A percentile compares a stretch with the other conserved stretches of the same genome.
Evolutionary conservation across 1,140 invertebrate genomes (phyloP).

Genomic region (Brachystomella parvula): DNA sequence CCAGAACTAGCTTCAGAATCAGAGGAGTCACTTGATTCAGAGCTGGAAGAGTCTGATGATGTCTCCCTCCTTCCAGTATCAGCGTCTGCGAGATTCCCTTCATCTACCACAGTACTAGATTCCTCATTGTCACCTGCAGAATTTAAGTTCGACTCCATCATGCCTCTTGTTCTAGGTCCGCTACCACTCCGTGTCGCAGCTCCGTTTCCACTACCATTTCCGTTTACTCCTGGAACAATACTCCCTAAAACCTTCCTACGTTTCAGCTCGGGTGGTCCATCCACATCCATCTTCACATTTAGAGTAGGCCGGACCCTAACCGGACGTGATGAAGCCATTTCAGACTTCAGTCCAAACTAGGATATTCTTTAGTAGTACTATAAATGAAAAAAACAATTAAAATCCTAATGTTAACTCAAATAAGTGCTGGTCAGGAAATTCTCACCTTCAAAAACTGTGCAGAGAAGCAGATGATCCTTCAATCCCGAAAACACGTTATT

Average conservation of each 20-base stretch:
- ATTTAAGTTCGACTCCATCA: neutral
- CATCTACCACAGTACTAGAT: neutral
- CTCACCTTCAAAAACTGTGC: too few species aligned
- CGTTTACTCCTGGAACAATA: neutral
- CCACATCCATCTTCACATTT: neutral
- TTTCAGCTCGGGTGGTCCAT: neutral
- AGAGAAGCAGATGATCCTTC: too few species aligned
- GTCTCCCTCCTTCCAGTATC: constrained; percentile 13
- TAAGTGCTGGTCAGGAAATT: too few species aligned
- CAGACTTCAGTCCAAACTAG: neutral
- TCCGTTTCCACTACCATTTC: neutral
- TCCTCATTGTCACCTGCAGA: constrained; percentile 20
- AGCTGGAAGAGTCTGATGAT: constrained; percentile 30
- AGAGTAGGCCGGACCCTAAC: constrained; percentile 2
- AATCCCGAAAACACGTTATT: too few species aligned
- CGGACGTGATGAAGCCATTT: neutral
- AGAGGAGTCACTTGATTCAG: constrained; percentile 41
- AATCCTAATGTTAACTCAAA: too few species aligned
- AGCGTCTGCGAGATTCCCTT: neutral
- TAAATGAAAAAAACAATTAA: too few species aligned
- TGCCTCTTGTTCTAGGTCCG: constrained; percentile 10
- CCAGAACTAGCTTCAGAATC: constrained; percentile 49
- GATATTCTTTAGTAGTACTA: too few species aligned
- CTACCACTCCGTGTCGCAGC: neutral
- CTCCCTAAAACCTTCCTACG: neutral